Percentiles rank a stretch among this genome's conserved stretches.
These are phyloP conservation scores for Heterochromis multidens DNA, from an alignment of 2,113 vertebrate genomes.

Conservation along the genomic window DNA sequence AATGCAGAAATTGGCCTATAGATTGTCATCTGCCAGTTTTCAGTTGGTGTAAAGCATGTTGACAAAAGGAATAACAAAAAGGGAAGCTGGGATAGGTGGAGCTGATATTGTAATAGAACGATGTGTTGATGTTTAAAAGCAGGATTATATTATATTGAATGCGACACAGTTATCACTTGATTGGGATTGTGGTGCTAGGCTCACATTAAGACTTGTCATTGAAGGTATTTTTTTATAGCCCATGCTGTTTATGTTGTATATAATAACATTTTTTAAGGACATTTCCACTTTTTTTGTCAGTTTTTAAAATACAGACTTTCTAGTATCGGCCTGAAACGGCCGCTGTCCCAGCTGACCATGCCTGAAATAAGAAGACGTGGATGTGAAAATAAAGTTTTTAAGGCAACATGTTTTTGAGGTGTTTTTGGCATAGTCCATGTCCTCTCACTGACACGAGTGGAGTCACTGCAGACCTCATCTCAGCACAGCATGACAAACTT, in stretches of 20 bases:
- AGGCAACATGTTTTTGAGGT: not conserved
- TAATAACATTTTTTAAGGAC: constrained; percentile 22
- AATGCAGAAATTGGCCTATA: not conserved
- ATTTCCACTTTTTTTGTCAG: not conserved
- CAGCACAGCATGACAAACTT: not conserved
- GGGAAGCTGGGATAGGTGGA: constrained; percentile 21
- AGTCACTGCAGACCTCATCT: fast-evolving
- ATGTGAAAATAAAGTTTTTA: not conserved
- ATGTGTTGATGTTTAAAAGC: constrained; percentile 14
- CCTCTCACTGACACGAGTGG: not conserved
- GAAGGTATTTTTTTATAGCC: constrained; percentile 12
- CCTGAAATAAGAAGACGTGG: not conserved
- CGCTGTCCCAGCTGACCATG: not conserved
- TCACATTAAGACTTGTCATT: constrained; percentile 1
- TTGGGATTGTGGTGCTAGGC: constrained; percentile 32
- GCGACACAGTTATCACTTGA: not conserved
- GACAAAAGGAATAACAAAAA: constrained; percentile 41
- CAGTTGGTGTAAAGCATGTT: not conserved
- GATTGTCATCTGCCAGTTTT: no score
- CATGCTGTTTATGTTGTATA: constrained; percentile 18
- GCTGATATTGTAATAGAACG: not conserved
- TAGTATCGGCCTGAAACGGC: not conserved
- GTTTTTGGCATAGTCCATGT: not conserved
- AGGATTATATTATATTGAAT: not conserved
- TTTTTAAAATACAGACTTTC: constrained; percentile 20